These are phyloP conservation scores for Tympanoctomys barrerae DNA, from an alignment of 2,797 vertebrate species.

Conservation along the genomic window DNA sequence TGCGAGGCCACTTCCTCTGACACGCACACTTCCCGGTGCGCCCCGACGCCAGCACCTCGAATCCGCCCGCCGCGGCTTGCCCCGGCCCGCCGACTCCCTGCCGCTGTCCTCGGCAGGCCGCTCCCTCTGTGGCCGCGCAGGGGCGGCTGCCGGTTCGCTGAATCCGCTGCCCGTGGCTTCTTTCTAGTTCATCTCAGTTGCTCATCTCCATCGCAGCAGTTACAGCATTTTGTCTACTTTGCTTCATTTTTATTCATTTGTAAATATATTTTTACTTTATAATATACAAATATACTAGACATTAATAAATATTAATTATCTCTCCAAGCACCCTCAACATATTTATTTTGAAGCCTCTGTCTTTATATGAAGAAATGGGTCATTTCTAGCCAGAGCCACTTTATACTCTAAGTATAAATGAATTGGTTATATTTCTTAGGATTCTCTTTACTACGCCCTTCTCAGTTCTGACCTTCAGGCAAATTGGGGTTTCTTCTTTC, in stretches of 20 bases:
- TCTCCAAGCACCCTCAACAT: neutral
- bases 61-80: neutral
- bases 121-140: neutral
- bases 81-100: neutral
- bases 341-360: neutral
- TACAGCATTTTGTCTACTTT: neutral
- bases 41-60: neutral
- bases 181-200: neutral
- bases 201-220: neutral
- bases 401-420: neutral
- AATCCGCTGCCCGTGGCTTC: neutral
- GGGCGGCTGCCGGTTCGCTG: fast-evolving
- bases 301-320: neutral
- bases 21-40: too few relatives aligned
- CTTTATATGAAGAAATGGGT: neutral
- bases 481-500: too few relatives aligned
- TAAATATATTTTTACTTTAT: neutral
- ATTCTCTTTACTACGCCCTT: fast-evolving
- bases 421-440: neutral
- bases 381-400: neutral
- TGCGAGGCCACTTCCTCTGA: neutral
- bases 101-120: fast-evolving
- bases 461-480: neutral
- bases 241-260: neutral
- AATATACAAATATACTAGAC: too few relatives aligned